Base-by-base conservation (phyloP, 2,113 vertebrate species). In the Zosterops borbonicus region DNA sequence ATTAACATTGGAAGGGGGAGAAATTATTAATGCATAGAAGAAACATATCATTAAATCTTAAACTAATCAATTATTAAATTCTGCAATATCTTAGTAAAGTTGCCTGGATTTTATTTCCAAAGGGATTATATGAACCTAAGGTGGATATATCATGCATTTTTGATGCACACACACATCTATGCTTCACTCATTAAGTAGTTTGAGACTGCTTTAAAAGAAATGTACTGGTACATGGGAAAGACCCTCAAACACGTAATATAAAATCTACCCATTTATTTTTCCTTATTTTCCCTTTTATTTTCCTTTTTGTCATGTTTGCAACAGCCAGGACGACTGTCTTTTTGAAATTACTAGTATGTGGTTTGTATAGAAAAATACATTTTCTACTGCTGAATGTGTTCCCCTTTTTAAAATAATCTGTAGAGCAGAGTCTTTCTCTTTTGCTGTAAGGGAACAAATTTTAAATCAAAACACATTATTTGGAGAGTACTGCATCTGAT, bases 41-140 rank as follows among this genome's bases (percentile, higher is more conserved):
- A 97, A 97, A 94, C 71, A 96, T 67, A 87, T 70, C 83, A 71
- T 91, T 96, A 96, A 96, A 96, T 78, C 90, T 85, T 95, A 95
- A 96, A 95, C 44, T 83, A 91, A 95, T 96, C 39, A 87, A 85
- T 97, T 91, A 89, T 83, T 76, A 93, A 92, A 90, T 92, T 92
- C 87, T 91, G 64, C 41, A 86, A 82, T 92, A 97, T 85, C 62
- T 85, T 73, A 70, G 44, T 75, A 88, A 85, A 95, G 50, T 91
- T 94, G 42, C 9, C 74, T 91, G 31, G 0, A 81, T 94, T 94
- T 65, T 76, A 71, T 96, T 96, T 97, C 68, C 89, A 79, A 92
- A 88, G 58, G 78, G 56, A 91, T 74, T 83, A 68, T 79, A 42
- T 31, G 22, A 58, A 74, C 35, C 46, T 70, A 77, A 87, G 67